Base-by-base conservation (phyloP, 2,888 invertebrate genomes). In the Noctua fimbriata region DNA sequence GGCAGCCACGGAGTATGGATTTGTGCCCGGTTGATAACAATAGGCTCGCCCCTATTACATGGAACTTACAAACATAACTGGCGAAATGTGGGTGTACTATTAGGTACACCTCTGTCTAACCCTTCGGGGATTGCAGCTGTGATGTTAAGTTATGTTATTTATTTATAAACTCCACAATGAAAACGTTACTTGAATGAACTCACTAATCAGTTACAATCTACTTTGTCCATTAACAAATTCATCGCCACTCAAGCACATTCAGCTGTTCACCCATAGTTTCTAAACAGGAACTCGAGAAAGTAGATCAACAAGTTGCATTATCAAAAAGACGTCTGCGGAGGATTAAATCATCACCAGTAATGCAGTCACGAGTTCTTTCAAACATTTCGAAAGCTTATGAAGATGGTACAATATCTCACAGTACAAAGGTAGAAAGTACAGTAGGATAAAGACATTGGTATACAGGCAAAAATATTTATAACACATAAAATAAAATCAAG, bases 301-400 rank as follows among this genome's bases (percentile, higher is more conserved):
- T 85, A 78, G 69, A 81, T 66, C 69, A 60, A 83, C 66, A 28
- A 67, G 76, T 82, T 79, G 80, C 72, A 81, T 58, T 82, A 76
- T 79, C 71, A 82, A 79, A 79, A 83, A 78, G 60, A 60, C 49
- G 63, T 69, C 69, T 49, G 63, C 58, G 66, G 32, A 71, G 81
- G 84, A 87, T 82, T 83, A 84, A 84, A 84, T 85, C 79, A 83
- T 72, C 80, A 79, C 58, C 52, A 74, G 80, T 67, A 71, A 79
- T 83, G 65, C 77, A 89, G 85, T 90, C 87, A 90, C 89, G 90
- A 90, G 69, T 81, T 72, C 71, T 79, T 83, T 83, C 85, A 83
- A 76, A 83, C 82, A 87, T 90, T 91, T 90, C 89, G 85, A 89
- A 90, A 91, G 79, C 80, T 81, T 73, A 85, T 84, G 80, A 83